A percentile compares a stretch with the other conserved stretches of the same genome.
Conservation (phyloP, 2,113 vertebrate species). For the Corvus moneduloides region DNA sequence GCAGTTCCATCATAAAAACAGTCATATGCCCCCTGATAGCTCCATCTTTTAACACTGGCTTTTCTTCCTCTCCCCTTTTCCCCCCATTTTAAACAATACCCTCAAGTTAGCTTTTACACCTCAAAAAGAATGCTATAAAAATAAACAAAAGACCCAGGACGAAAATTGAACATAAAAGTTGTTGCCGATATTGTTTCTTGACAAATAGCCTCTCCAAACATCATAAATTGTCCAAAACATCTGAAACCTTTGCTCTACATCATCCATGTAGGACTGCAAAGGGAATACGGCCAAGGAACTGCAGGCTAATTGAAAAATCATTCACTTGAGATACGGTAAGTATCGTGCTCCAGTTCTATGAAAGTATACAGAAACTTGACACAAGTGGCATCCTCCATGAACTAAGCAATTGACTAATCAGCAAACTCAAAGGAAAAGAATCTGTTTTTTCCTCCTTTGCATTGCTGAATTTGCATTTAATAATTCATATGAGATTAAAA, state of each 20-base stretch:
- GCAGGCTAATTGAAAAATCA: constrained; percentile 81
- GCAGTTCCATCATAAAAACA: constrained; percentile 22
- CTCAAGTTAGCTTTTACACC: constrained; percentile 50
- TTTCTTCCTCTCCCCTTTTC: not conserved
- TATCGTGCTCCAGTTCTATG: constrained; percentile 53
- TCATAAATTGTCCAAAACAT: constrained; percentile 77
- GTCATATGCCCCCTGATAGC: not conserved
- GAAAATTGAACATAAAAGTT: constrained; percentile 72
- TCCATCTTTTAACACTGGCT: not conserved
- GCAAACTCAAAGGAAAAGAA: constrained; percentile 66
- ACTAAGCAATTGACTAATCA: constrained; percentile 68
- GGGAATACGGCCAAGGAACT: constrained; percentile 72
- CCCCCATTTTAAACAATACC: constrained; percentile 23
- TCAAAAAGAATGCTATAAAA: constrained; percentile 64
- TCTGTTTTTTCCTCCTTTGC: constrained; percentile 42
- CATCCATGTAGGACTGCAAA: constrained; percentile 64
- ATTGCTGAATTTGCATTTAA: constrained; percentile 69
- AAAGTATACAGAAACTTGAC: constrained; percentile 69
- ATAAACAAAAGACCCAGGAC: constrained; percentile 69
- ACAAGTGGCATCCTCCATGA: constrained; percentile 51
- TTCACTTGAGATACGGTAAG: constrained; percentile 72
- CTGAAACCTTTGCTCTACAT: constrained; percentile 79
- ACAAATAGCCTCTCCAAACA: constrained; percentile 73
- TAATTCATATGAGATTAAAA: constrained; percentile 59
- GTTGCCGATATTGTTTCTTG: constrained; percentile 78